These are phyloP conservation scores for Aspidiotus rigidus DNA, from an alignment of 2,888 invertebrate species.

Conservation along the genomic window DNA sequence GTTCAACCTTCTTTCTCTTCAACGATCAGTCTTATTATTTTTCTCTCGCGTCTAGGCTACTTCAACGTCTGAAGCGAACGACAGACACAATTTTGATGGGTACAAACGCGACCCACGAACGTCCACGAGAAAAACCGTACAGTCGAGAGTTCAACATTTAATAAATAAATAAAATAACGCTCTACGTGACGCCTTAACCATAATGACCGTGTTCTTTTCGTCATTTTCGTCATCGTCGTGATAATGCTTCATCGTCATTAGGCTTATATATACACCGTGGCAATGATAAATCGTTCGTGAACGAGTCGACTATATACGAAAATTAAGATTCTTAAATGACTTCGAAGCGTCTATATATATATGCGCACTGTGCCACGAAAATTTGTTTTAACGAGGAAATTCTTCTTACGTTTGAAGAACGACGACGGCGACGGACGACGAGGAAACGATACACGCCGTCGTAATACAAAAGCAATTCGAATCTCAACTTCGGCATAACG, in stretches of 20 bases:
- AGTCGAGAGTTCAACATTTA: neutral
- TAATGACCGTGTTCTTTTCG: neutral
- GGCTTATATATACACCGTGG: neutral
- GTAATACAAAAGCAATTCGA: neutral
- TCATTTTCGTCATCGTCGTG: conserved; percentile 11
- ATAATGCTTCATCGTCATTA: conserved; percentile 5
- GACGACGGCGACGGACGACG: neutral
- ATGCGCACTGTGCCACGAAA: neutral
- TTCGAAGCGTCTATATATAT: neutral
- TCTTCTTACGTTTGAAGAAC: neutral
- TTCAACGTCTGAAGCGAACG: too few species aligned
- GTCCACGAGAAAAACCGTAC: too few species aligned
- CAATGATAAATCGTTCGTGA: conserved; percentile 4
- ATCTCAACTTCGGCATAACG: too few species aligned
- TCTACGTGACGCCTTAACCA: conserved; percentile 10
- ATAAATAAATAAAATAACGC: conserved; percentile 11
- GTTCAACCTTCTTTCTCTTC: too few species aligned
- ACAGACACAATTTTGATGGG: too few species aligned
- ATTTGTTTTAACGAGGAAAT: conserved; percentile 4
- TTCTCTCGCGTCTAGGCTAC: too few species aligned
- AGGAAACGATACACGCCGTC: neutral
- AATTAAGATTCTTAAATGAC: conserved; percentile 2
- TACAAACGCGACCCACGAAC: too few species aligned
- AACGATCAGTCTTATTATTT: too few species aligned
- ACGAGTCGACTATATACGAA: conserved; percentile 2